Conservation (phyloP, 2,113 vertebrate genomes). For the Grus americana region DNA sequence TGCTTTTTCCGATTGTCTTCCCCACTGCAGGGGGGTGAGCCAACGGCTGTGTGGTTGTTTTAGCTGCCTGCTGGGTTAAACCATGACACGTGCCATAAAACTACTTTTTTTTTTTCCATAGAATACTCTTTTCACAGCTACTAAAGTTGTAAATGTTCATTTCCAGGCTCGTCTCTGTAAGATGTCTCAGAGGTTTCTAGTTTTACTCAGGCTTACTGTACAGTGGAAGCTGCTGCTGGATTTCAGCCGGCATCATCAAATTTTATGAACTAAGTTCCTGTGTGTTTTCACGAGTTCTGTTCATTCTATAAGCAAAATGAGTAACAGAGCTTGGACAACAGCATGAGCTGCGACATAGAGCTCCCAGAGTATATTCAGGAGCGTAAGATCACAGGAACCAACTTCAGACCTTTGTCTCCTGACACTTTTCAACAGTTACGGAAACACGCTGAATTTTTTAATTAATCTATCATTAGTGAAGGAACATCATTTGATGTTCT, state of each 20-base stretch:
- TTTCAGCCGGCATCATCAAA: not conserved
- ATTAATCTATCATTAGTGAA: accelerated
- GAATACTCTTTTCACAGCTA: not conserved
- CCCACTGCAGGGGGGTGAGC: too few species aligned
- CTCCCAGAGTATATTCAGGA: not conserved
- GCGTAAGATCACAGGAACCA: not conserved
- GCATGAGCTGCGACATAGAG: accelerated
- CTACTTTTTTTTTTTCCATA: accelerated
- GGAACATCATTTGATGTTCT: not conserved
- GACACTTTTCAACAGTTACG: not conserved
- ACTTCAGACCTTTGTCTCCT: not conserved
- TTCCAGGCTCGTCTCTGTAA: not conserved
- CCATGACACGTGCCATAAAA: not conserved
- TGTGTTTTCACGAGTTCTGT: not conserved
- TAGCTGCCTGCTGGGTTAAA: too few species aligned
- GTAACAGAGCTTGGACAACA: not conserved
- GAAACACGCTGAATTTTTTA: not conserved
- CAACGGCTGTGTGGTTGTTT: too few species aligned
- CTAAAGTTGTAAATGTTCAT: not conserved
- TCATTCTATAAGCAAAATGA: not conserved
- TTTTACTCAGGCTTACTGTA: not conserved
- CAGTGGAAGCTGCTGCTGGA: not conserved
- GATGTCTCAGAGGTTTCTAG: not conserved
- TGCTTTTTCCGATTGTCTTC: too few species aligned
- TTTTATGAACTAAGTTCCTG: not conserved